Evolutionary conservation across 2,888 invertebrate species (phyloP), one percentile per base, ranked within the genome.

Genomic region (Hypena proboscidalis): DNA sequence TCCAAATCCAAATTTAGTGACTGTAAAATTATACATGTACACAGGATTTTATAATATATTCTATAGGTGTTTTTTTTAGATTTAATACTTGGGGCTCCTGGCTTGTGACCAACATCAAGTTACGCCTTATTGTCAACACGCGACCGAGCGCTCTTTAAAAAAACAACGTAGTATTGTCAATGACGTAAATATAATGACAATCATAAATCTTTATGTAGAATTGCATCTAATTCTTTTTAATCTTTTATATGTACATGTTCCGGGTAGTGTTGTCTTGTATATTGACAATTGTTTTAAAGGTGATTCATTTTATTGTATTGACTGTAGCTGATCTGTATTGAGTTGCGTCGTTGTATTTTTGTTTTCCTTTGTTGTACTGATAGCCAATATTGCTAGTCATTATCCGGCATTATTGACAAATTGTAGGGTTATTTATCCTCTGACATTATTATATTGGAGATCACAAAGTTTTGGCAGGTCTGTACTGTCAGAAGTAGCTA

Each of bases 321-420:
- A 51, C 30, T 50, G 25, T 41, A 34, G 15, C 32, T 32, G 23
- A 42, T 34, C 37, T 25, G 14, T 52, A 53, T 57, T 49, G 39
- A 45, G 50, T 38, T 36, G 41, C 49, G 36, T 49, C 33, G 42
- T 51, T 38, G 23, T 34, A 40, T 47, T 20, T 26, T 31, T 33
- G 42, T 38, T 46, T 26, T 26, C 32, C 14, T 45, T 25, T 30
- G 19, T 19, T 25, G 31, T 23, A 49, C 21, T 42, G 34, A 25
- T 53, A 10, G 29, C 30, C 53, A 52, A 49, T 37, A 22, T 3
- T 17, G 10, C 8, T 31, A 38, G 30, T 11, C 15, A 9, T 10
- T 30, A 30, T 30, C n/a, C n/a, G n/a, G n/a, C n/a, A n/a, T n/a
- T n/a, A n/a, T n/a, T n/a, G n/a, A n/a, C n/a, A n/a, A n/a, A n/a